Conservation (phyloP, 2,888 invertebrate species). For the Drosophila tripunctata region DNA sequence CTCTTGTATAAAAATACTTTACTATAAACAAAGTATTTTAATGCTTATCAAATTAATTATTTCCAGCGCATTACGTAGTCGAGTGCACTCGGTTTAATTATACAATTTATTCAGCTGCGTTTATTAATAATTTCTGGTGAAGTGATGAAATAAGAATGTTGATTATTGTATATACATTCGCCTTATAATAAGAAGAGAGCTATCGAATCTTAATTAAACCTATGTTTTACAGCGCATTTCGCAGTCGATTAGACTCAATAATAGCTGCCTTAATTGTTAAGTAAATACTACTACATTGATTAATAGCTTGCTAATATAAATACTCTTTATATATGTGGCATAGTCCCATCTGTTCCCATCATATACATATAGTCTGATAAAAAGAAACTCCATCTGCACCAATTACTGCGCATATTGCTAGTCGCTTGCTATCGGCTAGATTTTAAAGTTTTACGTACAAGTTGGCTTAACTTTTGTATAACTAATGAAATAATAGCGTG, state of each 20-base stretch:
- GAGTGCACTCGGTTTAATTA: no score
- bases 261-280: background rate
- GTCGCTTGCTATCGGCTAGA: conserved; percentile 3
- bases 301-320: background rate
- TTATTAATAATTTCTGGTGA: background rate
- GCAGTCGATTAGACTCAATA: no score
- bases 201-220: no score
- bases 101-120: no score
- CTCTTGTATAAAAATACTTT: no score
- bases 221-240: no score
- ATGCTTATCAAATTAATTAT: no score
- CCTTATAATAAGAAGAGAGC: no score
- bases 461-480: conserved; percentile 16
- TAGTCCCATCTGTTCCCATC: background rate
- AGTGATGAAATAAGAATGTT: no score
- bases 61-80: background rate
- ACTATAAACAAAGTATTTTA: no score
- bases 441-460: background rate
- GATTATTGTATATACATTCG: no score
- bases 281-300: no score
- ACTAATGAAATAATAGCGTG: conserved; percentile 26
- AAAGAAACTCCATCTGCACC: background rate
- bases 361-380: background rate
- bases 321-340: background rate
- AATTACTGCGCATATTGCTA: background rate